phyloP scores from a whole-genome alignment of 2,797 vertebrate species.

The Cirrhinus molitorella region DNA sequence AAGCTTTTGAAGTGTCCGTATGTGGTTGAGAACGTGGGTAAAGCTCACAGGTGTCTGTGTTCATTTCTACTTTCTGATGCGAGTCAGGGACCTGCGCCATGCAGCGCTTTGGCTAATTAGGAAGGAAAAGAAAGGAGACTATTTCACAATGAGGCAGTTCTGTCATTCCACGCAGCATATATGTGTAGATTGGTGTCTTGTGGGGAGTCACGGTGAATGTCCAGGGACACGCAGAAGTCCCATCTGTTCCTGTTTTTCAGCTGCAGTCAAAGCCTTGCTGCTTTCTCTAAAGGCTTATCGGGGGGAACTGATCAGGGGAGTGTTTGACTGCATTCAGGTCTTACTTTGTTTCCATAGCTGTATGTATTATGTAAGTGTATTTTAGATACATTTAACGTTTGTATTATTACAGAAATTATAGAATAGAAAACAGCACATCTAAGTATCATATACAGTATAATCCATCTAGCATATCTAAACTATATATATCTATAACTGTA shows the following conservation, averaged over 20 bases:
- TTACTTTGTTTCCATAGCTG: not conserved
- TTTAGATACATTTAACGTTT: not conserved
- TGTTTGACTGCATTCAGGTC: conserved; percentile 11
- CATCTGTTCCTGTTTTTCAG: conserved; percentile 62
- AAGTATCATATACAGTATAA: not conserved
- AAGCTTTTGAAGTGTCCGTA: conserved; percentile 39
- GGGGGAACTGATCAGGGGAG: not conserved
- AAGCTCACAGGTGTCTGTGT: conserved; percentile 55
- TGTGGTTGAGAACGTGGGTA: conserved; percentile 30
- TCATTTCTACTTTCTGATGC: conserved; percentile 49
- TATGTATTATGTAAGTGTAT: not conserved
- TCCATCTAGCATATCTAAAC: not conserved
- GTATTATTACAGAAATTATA: not conserved
- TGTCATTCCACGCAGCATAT: not conserved
- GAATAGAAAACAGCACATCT: not conserved
- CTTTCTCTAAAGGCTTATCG: conserved; percentile 25
- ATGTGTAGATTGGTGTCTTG: conserved; percentile 38
- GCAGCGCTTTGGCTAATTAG: conserved; percentile 43
- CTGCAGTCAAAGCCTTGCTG: conserved; percentile 24
- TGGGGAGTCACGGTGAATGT: conserved; percentile 43
- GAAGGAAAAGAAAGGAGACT: conserved; percentile 26
- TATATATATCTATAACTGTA: not conserved
- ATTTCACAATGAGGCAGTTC: conserved; percentile 44
- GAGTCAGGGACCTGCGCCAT: conserved; percentile 41
- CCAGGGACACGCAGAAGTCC: conserved; percentile 54